Base-by-base conservation (phyloP, 2,797 vertebrate species). In the Tiaroga cobitis region DNA sequence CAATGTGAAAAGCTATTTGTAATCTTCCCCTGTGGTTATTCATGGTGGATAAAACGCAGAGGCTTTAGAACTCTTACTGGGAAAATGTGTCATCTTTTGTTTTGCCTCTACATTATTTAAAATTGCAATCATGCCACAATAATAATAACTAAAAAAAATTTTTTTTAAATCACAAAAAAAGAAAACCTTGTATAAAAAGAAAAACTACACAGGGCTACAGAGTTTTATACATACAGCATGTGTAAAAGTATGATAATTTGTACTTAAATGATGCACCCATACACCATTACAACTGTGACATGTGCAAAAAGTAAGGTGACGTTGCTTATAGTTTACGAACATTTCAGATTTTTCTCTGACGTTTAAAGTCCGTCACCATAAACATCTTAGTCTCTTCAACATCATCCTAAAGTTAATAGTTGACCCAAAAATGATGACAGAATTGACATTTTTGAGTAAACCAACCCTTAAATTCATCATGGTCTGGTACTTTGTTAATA, bases 171-270 rank as follows among this genome's bases (percentile, higher is more conserved):
- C 32, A 61, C 2, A 73, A 16, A 43, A n/a, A n/a, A n/a, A n/a
- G n/a, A n/a, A n/a, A n/a, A n/a, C n/a, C n/a, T n/a, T n/a, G n/a
- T n/a, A n/a, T n/a, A n/a, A 54, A 2, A 73, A 46, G 39, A 24
- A 80, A 86, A 89, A 84, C 32, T 81, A 87, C 85, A 89, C 80
- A 86, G 74, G 80, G 76, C 86, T 81, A 65, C 81, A 83, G 90
- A 86, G 80, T 84, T 86, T 88, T 89, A 80, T 88, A 88, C 82
- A 90, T 87, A 68, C 75, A 29, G 49, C 43, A 89, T 78, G 69
- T 85, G 90, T 88, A 90, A 90, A 90, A 92, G 83, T 86, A 89
- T 89, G 84, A 89, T 89, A 83, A 90, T 37, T 24, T 74, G 84
- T 86, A 29, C 73, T 76, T 37, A 86, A 67, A 80, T 63, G 78